Evolutionary conservation across 1,140 invertebrate species (phyloP), one percentile per base, ranked within the genome.

Genomic region (Lycorma delicatula): DNA sequence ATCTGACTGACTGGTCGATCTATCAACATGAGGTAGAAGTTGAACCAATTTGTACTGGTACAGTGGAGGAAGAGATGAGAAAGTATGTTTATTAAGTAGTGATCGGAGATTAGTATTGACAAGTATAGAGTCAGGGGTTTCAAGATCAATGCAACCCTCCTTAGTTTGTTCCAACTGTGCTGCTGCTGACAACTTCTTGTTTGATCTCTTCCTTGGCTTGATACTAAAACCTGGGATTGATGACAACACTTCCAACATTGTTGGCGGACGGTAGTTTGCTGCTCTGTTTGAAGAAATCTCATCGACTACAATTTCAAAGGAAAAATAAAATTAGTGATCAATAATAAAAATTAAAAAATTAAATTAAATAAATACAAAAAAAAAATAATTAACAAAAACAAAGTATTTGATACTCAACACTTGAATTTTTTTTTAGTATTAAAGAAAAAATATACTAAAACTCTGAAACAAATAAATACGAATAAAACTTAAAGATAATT

Each of bases 121-220:
- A 64, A 98, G 79, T 65, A 98, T 93, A 46, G 93, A 97, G 68
- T 95, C 92, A n/a, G 94, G 92, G 28, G 93, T 94, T 76, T 96
- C 91, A 64, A 98, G 76, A 75, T 98, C 93, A 60, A 98, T 91
- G 68, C 88, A 89, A 31, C 93, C 91, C 34, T 57, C 56, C 47
- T 89, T 88, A 16, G 87, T 90, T 57, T 93, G 88, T 67, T 93
- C 90, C 58, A 97, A 76, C 71, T 97, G 93, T 55, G 92, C 91
- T 47, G 91, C 91, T 56, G 89, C 86, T 18, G 67, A 69, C 20
- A 69, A 55, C 69, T 91, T 89, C 57, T 85, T 87, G 63, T 84
- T 86, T 56, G 82, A 76, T 61, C 86, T 75, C 69, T 87, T 85
- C 48, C 86, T 74, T 38, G 85, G 86, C 70, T 89, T 89, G 41